Conservation (phyloP, 2,113 vertebrate genomes). For the Ondatra zibethicus region DNA sequence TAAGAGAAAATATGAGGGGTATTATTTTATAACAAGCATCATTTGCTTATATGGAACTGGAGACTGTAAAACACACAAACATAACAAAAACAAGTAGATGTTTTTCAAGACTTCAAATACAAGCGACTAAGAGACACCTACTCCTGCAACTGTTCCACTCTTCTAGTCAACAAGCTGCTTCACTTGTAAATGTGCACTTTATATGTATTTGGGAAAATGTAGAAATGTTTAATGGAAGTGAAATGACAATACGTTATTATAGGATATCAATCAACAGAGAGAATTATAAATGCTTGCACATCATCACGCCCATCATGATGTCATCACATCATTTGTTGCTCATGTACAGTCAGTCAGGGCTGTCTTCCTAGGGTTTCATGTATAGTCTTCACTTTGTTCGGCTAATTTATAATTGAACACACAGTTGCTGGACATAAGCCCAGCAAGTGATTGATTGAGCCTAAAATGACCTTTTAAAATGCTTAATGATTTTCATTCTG, state of each 20-base stretch:
- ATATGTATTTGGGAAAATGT: background rate
- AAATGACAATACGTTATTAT: background rate
- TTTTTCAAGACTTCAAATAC: background rate
- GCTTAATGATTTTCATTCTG: slow-evolving; percentile 44
- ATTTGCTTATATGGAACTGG: background rate
- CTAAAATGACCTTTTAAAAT: slow-evolving; percentile 57
- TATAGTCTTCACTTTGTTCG: slow-evolving; percentile 10
- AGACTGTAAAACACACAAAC: background rate
- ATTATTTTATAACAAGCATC: background rate
- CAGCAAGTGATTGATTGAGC: slow-evolving; percentile 22
- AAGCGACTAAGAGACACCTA: background rate
- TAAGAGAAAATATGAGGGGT: background rate
- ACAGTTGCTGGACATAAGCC: background rate
- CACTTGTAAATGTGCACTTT: background rate
- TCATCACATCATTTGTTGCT: background rate
- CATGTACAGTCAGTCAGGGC: too few species aligned
- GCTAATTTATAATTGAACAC: slow-evolving; percentile 48
- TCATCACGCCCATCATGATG: too few species aligned
- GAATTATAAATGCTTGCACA: background rate
- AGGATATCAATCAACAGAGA: background rate
- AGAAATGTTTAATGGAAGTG: background rate
- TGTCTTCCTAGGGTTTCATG: background rate
- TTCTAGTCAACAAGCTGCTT: background rate
- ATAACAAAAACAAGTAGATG: background rate
- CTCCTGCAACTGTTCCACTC: background rate